A percentile compares a stretch with the other conserved stretches of the same genome.
phyloP scores from a whole-genome alignment of 1,140 invertebrate genomes.

The Steinernema khuongi region DNA sequence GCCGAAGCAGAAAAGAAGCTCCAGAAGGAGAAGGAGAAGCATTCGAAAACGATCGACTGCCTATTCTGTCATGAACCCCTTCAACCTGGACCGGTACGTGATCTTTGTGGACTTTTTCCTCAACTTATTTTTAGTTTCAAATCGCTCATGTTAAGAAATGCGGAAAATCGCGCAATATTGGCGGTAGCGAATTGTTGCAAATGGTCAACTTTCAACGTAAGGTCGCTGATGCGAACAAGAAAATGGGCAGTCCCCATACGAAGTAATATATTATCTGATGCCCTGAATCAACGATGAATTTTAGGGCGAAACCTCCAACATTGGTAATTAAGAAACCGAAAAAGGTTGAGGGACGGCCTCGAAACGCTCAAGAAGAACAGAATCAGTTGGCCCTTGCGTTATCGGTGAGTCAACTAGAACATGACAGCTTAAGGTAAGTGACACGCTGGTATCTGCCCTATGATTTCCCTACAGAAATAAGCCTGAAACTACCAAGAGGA shows the following conservation, averaged over 20 bases:
- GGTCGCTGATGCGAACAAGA: conserved; percentile 13
- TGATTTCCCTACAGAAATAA: not conserved
- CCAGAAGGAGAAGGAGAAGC: not conserved
- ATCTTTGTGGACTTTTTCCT: not conserved
- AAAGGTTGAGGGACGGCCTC: not conserved
- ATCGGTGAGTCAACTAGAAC: not conserved
- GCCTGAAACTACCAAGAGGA: not conserved
- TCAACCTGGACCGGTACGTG: conserved; percentile 1
- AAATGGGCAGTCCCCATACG: not conserved
- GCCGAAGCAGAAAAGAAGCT: conserved; percentile 2
- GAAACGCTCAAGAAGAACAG: not conserved
- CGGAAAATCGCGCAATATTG: not conserved
- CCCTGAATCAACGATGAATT: not conserved
- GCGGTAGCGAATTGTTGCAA: not conserved
- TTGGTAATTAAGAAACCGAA: not conserved
- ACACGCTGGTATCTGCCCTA: not conserved
- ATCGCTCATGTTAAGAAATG: conserved; percentile 10
- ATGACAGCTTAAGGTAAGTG: not conserved
- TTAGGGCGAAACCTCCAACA: not conserved
- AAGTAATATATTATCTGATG: not conserved
- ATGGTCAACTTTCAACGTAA: not conserved
- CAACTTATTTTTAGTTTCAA: not conserved
- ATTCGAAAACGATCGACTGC: conserved; percentile 10
- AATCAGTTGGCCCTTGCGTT: conserved; percentile 1
- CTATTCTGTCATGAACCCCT: not conserved